A percentile compares a stretch with the other conserved stretches of the same genome.
Evolutionary conservation across 2,888 invertebrate genomes (phyloP).

Genomic region (Habrosyne pyritoides): DNA sequence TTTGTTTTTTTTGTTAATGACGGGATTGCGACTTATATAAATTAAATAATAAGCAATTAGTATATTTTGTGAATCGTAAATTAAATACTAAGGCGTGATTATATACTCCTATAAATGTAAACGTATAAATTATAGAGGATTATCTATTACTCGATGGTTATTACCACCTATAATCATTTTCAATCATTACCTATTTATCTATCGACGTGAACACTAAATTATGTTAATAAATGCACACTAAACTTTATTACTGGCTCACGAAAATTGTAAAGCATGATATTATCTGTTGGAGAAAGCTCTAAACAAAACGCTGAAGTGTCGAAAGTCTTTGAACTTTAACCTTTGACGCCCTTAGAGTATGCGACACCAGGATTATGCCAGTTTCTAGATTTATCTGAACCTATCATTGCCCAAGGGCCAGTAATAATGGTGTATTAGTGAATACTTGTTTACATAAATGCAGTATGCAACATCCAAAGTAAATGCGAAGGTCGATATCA

Average conservation of each 20-base stretch:
- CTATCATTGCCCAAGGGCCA: slow-evolving; percentile 61
- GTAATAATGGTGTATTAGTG: slow-evolving; percentile 51
- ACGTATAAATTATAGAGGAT: background rate
- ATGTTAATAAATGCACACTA: slow-evolving; percentile 2
- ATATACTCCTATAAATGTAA: background rate
- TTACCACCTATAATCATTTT: slow-evolving; percentile 1
- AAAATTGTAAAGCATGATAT: slow-evolving; percentile 1
- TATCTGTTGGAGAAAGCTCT: background rate
- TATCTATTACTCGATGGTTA: background rate
- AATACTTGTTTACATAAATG: slow-evolving; percentile 47
- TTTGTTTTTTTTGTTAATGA: too few relatives aligned
- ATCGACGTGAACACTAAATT: background rate
- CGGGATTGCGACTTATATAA: too few relatives aligned
- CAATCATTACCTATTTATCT: background rate
- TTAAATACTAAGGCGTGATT: background rate
- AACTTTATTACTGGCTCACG: slow-evolving; percentile 1
- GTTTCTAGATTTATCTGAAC: slow-evolving; percentile 35
- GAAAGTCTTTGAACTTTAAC: slow-evolving; percentile 17
- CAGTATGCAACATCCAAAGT: background rate
- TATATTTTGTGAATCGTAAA: slow-evolving; percentile 3
- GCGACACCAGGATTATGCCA: slow-evolving; percentile 8
- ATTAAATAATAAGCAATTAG: background rate
- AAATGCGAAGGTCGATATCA: background rate
- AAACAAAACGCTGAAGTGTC: slow-evolving; percentile 12
- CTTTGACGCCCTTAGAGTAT: slow-evolving; percentile 10